A percentile compares a stretch with the other conserved stretches of the same genome.
phyloP scores from a whole-genome alignment of 2,888 invertebrate genomes.

The Heterodera filipjevi region DNA sequence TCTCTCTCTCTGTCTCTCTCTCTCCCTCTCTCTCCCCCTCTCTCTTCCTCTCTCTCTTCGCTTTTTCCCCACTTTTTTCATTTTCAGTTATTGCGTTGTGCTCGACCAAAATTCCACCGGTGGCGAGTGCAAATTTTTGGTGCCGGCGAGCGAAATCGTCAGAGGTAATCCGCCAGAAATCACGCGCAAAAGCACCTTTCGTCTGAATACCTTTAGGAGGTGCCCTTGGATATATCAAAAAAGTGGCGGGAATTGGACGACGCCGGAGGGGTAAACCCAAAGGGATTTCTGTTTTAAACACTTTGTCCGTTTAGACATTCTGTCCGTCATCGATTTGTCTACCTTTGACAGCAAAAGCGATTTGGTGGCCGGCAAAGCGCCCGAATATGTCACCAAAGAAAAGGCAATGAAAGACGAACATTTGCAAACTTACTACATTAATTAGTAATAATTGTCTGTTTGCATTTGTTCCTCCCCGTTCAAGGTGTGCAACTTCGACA shows the following conservation, averaged over 20 bases:
- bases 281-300: too few species aligned
- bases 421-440: neutral
- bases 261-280: conserved; percentile 37
- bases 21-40: too few species aligned
- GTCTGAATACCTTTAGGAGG: conserved; percentile 43
- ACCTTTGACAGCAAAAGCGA: conserved; percentile 59
- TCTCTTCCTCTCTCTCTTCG: too few species aligned
- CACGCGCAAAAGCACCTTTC: neutral
- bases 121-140: conserved; percentile 49
- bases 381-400: conserved; percentile 61
- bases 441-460: neutral
- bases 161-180: conserved; percentile 18
- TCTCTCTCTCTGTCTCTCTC: too few species aligned
- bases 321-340: conserved; percentile 62
- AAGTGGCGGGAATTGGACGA: conserved; percentile 50
- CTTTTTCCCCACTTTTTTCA: neutral
- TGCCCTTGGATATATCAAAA: conserved; percentile 58
- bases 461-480: conserved; percentile 1
- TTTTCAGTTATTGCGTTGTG: conserved; percentile 43
- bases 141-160: conserved; percentile 46
- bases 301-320: conserved; percentile 48
- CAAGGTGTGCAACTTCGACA: conserved; percentile 62
- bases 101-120: conserved; percentile 44
- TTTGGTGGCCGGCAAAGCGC: conserved; percentile 60
- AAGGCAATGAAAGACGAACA: conserved; percentile 42